Base-by-base conservation (phyloP, 2,113 vertebrate species). In the Echinops telfairi region DNA sequence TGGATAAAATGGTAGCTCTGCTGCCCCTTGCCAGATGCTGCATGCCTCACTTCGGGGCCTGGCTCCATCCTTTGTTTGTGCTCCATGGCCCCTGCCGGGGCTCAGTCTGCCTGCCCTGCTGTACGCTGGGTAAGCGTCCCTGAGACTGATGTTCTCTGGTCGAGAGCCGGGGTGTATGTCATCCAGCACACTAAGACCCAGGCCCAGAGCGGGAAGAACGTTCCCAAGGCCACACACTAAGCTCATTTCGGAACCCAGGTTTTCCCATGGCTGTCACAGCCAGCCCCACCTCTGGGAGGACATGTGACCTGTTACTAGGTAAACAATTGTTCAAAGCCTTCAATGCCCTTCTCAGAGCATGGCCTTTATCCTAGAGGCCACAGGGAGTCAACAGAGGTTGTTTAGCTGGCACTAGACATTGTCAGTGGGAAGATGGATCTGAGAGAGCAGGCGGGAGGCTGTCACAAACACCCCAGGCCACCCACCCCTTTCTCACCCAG, bases 1-100 rank as follows among this genome's bases (percentile, higher is more conserved):
- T 90, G 70, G 47, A 75, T n/a, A 60, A 76, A 40, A 71, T 53
- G 47, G 29, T 80, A n/a, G 66, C n/a, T 80, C 90, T 91, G 53
- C 40, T 71, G 31, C 70, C 27, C 71, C 68, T 43, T 47, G 60
- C 78, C 10, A 43, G 12, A 79, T n/a, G 38, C 20, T 70, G 53
- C n/a, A 68, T 38, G 73, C 29, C 43, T 82, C 27, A 27, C 20
- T 83, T 81, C 43, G 77, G 3, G 33, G 10, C 1, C 19, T 38
- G 93, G 64, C 17, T 66, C 27, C 29, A 33, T 36, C 20, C 70
- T 87, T 57, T 58, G 40, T 76, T 88, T 73, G 16, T 81, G 36
- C 8, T 36, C 40, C 43, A 40, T 70, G 8, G 25, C n/a, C 47
- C 17, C 60, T 57, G 27, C 40, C 68, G 20, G 79, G 12, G 53